Evolutionary conservation across 2,888 invertebrate genomes (phyloP), one percentile per base, ranked within the genome.

Genomic region (Pseudanteris insignis): DNA sequence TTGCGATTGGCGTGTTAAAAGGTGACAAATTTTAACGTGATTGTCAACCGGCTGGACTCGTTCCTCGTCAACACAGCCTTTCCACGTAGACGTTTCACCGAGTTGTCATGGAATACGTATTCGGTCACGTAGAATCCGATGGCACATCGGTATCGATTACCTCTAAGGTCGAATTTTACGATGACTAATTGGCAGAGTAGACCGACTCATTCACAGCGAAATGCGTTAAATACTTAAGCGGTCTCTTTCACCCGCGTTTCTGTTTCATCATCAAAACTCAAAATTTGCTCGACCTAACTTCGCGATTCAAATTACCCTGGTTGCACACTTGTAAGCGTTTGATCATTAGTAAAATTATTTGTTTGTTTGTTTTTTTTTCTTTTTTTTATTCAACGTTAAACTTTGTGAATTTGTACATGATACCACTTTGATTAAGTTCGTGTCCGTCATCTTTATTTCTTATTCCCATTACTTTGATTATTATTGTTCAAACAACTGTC

Each of bases 391-490:
- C 9, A 40, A 30, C 9, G 12, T 40, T 21, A 5, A 29, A 46
- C 29, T 41, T 51, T 53, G 37, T 43, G 25, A 47, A 53, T 41
- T 51, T 59, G 40, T 59, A 37, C 14, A 60, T 43, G 18, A 12
- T 51, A 30, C 21, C 11, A 36, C 25, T 34, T n/a, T 15, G 29
- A 30, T 40, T 36, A 36, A 36, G 30, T 36, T 25, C 55, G 29
- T 48, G 61, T 55, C 51, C 62, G 46, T 54, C 40, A 37, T 54
- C 33, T 55, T 53, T 55, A 61, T 37, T 37, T 55, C 51, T 54
- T 51, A 41, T 43, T 50, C 38, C 26, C 47, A 51, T 60, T 14
- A 32, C 50, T 60, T 57, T 32, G 50, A 41, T 43, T 38, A 40
- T 41, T 51, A 30, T 36, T 46, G 55, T 54, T 57, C 32, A 57